Percentiles rank a stretch among this genome's conserved stretches.
Evolutionary conservation across 2,888 invertebrate species (phyloP).

Genomic region (Perizoma affinitatum): DNA sequence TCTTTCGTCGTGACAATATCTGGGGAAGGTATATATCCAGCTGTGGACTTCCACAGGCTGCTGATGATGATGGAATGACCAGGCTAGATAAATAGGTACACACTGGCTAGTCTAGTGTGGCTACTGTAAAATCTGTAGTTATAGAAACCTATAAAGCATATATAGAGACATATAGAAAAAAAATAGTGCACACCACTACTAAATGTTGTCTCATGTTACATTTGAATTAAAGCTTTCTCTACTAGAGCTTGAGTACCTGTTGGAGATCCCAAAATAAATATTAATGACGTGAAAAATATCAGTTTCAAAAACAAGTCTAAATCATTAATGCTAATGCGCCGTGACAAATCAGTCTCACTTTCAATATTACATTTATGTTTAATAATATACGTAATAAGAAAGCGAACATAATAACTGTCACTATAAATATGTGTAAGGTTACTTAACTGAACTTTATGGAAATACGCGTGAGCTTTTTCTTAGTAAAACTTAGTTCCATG

Average conservation of each 20-base stretch:
- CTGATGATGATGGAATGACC: no score
- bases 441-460: constrained; percentile 5
- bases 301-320: constrained; percentile 44
- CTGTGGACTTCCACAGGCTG: no score
- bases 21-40: no score
- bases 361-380: constrained; percentile 47
- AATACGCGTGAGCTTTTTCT: neutral
- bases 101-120: no score
- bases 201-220: neutral
- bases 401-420: constrained; percentile 11
- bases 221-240: neutral
- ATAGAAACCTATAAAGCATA: no score
- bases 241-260: constrained; percentile 2
- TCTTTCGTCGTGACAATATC: no score
- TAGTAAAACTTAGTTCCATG: neutral
- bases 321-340: constrained; percentile 52
- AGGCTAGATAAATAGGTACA: no score
- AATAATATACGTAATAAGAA: constrained; percentile 20
- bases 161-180: no score
- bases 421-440: constrained; percentile 13
- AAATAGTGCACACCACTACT: neutral
- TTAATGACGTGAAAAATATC: constrained; percentile 32
- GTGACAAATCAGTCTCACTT: constrained; percentile 58
- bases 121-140: no score
- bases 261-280: constrained; percentile 30